Conservation (phyloP, 2,888 invertebrate genomes). For the Cephus rjabovi region DNA sequence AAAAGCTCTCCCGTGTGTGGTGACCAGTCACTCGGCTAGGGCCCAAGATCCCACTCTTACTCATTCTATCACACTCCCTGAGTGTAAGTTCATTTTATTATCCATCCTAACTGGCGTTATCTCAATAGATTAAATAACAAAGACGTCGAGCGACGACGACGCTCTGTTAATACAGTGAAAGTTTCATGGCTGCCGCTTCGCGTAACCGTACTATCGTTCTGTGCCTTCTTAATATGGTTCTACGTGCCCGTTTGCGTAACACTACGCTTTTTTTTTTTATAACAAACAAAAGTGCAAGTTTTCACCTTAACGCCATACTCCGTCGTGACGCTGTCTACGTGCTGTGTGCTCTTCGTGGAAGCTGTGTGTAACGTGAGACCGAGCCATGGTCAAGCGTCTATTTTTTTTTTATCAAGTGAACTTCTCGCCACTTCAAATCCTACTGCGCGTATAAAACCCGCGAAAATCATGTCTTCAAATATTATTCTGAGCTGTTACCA, state of each 20-base stretch:
- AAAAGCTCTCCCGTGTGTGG: conserved; percentile 49
- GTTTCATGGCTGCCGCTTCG: not conserved
- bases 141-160: not conserved
- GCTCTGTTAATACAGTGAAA: not conserved
- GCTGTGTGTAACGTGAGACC: not conserved
- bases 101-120: not conserved
- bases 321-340: not conserved
- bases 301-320: not conserved
- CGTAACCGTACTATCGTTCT: not conserved
- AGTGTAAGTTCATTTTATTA: conserved; percentile 39
- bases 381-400: not conserved
- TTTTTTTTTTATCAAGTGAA: not conserved
- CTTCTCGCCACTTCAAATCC: not conserved
- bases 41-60: conserved; percentile 66
- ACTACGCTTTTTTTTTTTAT: not conserved
- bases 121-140: not conserved
- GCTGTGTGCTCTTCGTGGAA: not conserved
- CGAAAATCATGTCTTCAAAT: not conserved
- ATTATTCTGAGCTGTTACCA: not conserved
- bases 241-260: not conserved
- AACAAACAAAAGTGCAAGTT: not conserved
- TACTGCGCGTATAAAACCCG: not conserved
- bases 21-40: conserved; percentile 33
- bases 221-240: not conserved
- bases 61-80: conserved; percentile 71